These are phyloP conservation scores for Cryptotermes secundus DNA, from an alignment of 1,140 invertebrate species.

Conservation along the genomic window DNA sequence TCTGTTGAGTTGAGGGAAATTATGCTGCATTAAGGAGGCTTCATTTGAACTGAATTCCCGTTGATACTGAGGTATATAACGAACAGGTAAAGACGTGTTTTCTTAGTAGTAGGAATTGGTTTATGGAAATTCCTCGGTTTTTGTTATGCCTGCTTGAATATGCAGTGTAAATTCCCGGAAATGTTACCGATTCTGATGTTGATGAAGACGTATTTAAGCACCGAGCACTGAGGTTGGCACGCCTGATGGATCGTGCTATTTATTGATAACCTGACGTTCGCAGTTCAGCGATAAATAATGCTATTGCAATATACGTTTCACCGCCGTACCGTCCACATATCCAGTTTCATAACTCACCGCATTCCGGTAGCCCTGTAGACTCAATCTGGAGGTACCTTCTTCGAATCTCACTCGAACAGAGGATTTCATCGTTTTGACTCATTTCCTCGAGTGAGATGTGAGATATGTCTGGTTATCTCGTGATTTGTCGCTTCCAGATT, in stretches of 20 bases:
- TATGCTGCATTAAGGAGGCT: too few relatives aligned
- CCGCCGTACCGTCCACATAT: too few relatives aligned
- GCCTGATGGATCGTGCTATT: not conserved
- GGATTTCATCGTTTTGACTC: too few relatives aligned
- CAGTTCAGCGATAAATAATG: not conserved
- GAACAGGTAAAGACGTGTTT: not conserved
- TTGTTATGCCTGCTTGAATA: not conserved
- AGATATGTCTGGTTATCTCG: too few relatives aligned
- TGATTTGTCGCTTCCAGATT: too few relatives aligned
- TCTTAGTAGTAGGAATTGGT: not conserved
- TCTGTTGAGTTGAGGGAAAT: not conserved
- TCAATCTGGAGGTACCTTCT: too few relatives aligned
- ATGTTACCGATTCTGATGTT: not conserved
- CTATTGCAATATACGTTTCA: too few relatives aligned
- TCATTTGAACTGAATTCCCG: not conserved
- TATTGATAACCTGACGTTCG: not conserved
- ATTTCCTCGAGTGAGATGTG: too few relatives aligned
- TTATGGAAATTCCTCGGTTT: not conserved
- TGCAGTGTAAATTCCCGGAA: not conserved
- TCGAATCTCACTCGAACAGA: too few relatives aligned
- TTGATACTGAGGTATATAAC: not conserved
- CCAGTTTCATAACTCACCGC: too few relatives aligned
- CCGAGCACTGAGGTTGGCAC: not conserved
- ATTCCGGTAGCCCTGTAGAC: too few relatives aligned
- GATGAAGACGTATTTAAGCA: not conserved